phyloP scores from a whole-genome alignment of 2,888 invertebrate genomes.

The Cataglyphis rosenhaueri region DNA sequence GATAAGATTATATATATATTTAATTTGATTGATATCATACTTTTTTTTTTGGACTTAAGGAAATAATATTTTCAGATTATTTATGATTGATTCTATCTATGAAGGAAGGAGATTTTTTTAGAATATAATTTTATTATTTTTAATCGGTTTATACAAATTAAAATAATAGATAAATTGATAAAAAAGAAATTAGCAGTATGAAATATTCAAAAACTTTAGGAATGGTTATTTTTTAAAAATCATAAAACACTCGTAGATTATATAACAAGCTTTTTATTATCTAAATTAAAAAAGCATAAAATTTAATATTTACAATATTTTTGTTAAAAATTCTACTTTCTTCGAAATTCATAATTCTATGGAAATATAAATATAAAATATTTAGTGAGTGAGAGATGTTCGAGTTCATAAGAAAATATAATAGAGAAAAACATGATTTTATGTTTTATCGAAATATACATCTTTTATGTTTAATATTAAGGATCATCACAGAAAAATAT shows the following conservation, averaged over 20 bases:
- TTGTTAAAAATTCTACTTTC: neutral
- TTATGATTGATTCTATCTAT: neutral
- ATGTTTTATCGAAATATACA: neutral
- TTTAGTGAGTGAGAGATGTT: neutral
- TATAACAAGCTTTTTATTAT: neutral
- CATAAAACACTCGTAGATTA: neutral
- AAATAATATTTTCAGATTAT: neutral
- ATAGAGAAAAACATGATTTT: neutral
- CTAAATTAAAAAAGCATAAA: neutral
- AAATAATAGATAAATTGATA: neutral
- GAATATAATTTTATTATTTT: neutral
- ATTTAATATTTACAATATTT: neutral
- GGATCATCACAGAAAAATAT: conserved; percentile 13
- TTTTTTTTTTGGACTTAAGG: too few relatives aligned
- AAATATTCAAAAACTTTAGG: neutral
- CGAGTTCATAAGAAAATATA: neutral
- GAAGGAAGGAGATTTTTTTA: neutral
- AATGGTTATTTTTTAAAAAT: neutral
- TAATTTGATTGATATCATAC: too few relatives aligned
- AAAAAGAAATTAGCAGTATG: neutral
- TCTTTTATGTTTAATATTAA: conserved; percentile 5
- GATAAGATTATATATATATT: too few relatives aligned
- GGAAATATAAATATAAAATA: neutral
- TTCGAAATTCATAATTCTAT: neutral
- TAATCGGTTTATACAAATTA: neutral